Percentiles rank a stretch among this genome's conserved stretches.
Conservation (phyloP, 2,113 vertebrate species). For the Leucoraja erinaceus region DNA sequence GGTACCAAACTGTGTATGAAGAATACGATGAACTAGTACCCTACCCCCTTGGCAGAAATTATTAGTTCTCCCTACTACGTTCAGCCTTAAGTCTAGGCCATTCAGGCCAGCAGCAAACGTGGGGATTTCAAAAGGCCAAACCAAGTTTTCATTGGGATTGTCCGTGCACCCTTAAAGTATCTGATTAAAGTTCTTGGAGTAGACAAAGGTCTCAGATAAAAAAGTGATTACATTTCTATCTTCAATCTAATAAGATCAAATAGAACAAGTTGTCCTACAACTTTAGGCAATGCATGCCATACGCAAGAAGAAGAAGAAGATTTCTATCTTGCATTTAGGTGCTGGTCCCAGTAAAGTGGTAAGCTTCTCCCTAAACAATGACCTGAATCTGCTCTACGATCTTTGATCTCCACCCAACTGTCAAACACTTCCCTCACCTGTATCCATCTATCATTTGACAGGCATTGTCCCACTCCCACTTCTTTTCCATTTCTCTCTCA, state of each 20-base stretch:
- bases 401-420: no score
- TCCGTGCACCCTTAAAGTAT: neutral
- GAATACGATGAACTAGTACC: neutral
- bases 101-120: neutral
- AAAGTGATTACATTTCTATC: neutral
- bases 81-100: neutral
- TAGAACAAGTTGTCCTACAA: no score
- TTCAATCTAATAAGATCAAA: no score
- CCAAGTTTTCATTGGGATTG: neutral
- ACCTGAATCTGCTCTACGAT: neutral
- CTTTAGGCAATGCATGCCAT: no score
- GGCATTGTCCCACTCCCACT: no score
- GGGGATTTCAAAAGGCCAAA: neutral
- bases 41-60: neutral
- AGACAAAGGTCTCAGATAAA: neutral
- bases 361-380: neutral
- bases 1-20: no score
- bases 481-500: no score
- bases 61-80: neutral
- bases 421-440: no score
- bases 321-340: neutral
- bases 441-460: no score
- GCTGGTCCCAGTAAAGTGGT: neutral
- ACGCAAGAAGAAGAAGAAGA: neutral
- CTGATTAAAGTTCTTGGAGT: neutral